Percentiles rank a stretch among this genome's conserved stretches.
Conservation (phyloP, 2,113 vertebrate species). For the Perccottus glenii region DNA sequence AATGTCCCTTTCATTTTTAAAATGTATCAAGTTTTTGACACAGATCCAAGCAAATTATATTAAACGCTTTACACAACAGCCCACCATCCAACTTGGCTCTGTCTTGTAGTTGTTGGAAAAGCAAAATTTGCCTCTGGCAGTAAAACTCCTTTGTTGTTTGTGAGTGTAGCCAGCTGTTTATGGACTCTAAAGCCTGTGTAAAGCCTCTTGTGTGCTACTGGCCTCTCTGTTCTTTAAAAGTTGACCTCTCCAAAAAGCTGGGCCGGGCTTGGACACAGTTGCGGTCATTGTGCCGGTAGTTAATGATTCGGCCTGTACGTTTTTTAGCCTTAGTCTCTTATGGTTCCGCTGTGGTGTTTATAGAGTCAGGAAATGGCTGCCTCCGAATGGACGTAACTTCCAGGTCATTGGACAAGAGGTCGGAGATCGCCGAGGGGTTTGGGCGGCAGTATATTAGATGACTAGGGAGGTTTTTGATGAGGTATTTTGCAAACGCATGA, state of each 20-base stretch:
- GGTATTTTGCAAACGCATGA: constrained; percentile 18
- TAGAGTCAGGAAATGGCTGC: constrained; percentile 72
- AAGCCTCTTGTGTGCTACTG: constrained; percentile 29
- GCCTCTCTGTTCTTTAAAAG: constrained; percentile 48
- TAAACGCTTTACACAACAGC: constrained; percentile 11
- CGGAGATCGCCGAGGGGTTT: constrained; percentile 63
- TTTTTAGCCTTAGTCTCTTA: constrained; percentile 57
- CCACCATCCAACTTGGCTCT: constrained; percentile 34
- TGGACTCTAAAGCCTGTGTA: constrained; percentile 38
- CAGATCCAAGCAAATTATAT: constrained; percentile 24
- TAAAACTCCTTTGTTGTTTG: constrained; percentile 49
- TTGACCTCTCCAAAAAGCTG: constrained; percentile 59
- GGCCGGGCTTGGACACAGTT: constrained; percentile 71
- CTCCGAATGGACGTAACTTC: constrained; percentile 74
- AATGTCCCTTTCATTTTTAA: constrained; percentile 4
- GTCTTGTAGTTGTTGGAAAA: constrained; percentile 30
- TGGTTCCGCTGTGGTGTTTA: constrained; percentile 70
- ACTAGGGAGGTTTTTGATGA: constrained; percentile 36
- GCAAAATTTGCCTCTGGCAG: constrained; percentile 21
- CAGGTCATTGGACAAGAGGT: constrained; percentile 72
- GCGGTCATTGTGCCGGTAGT: constrained; percentile 69
- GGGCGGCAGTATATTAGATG: constrained; percentile 58
- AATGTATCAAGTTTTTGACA: constrained; percentile 17
- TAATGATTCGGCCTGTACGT: constrained; percentile 72
- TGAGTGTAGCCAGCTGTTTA: constrained; percentile 54